A percentile compares a stretch with the other conserved stretches of the same genome.
Evolutionary conservation across 2,113 vertebrate genomes (phyloP).

Genomic region (Ptilorrhoa leucosticta): DNA sequence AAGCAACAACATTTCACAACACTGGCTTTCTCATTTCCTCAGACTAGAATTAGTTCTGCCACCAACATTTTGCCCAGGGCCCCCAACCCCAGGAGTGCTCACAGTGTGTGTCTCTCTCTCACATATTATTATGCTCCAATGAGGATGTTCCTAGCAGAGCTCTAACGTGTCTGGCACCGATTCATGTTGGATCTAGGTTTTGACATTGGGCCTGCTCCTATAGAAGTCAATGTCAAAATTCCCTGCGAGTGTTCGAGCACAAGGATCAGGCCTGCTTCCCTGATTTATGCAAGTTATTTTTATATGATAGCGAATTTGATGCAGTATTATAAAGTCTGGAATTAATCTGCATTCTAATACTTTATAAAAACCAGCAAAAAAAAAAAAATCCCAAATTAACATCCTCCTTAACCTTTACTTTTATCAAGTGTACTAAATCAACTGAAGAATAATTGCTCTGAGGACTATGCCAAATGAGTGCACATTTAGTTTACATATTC

Average conservation of each 20-base stretch:
- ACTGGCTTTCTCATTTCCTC: slow-evolving; percentile 63
- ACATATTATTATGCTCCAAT: slow-evolving; percentile 64
- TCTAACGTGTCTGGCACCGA: slow-evolving; percentile 54
- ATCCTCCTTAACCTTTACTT: slow-evolving; percentile 71
- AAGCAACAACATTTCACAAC: slow-evolving; percentile 36
- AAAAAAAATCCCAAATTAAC: slow-evolving; percentile 49
- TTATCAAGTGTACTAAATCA: slow-evolving; percentile 74
- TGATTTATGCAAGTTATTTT: slow-evolving; percentile 64
- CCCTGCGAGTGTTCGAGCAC: background rate
- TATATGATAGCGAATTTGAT: slow-evolving; percentile 34
- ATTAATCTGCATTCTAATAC: slow-evolving; percentile 64
- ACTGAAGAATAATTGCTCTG: slow-evolving; percentile 72
- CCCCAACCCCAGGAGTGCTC: slow-evolving; percentile 63
- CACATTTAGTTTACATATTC: slow-evolving; percentile 72
- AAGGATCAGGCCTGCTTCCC: background rate
- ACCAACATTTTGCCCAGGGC: slow-evolving; percentile 60
- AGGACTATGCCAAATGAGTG: slow-evolving; percentile 67
- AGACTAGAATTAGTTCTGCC: slow-evolving; percentile 41
- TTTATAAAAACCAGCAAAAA: slow-evolving; percentile 37
- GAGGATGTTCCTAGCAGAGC: slow-evolving; percentile 60
- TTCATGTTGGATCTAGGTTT: slow-evolving; percentile 62
- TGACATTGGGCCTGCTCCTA: slow-evolving; percentile 57
- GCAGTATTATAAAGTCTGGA: slow-evolving; percentile 54
- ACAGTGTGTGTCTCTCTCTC: slow-evolving; percentile 10
- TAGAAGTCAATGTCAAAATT: slow-evolving; percentile 57